Conservation (phyloP, 2,113 vertebrate genomes). For the Noturus placidus region DNA sequence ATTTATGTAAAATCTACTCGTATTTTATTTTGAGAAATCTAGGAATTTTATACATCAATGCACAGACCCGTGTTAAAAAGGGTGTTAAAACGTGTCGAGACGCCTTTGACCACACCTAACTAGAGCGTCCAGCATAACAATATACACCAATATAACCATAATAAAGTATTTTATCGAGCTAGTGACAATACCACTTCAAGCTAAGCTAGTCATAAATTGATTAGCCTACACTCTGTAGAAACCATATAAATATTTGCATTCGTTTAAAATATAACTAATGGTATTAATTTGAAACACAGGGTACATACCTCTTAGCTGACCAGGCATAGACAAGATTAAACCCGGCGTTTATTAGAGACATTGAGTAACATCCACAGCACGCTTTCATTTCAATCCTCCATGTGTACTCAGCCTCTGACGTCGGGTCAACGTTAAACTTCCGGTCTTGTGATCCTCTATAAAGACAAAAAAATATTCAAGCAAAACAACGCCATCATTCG, state of each 20-base stretch:
- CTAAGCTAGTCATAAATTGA: neutral
- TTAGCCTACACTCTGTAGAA: neutral
- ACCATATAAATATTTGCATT: neutral
- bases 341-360: neutral
- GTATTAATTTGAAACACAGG: neutral
- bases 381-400: slow-evolving; percentile 30
- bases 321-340: neutral
- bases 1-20: neutral
- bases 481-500: slow-evolving; percentile 40
- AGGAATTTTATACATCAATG: no score
- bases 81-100: no score
- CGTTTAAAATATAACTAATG: neutral
- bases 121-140: neutral
- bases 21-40: no score
- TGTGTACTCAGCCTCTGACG: slow-evolving; percentile 51
- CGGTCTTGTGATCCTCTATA: slow-evolving; percentile 45
- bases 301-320: slow-evolving; percentile 25
- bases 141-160: slow-evolving; percentile 63
- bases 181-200: neutral
- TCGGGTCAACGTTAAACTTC: slow-evolving; percentile 61
- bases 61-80: no score
- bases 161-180: slow-evolving; percentile 54
- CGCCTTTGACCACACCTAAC: neutral
- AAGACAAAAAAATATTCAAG: neutral
- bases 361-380: neutral